phyloP scores from a whole-genome alignment of 2,888 invertebrate species.

The Heliconius cydno region DNA sequence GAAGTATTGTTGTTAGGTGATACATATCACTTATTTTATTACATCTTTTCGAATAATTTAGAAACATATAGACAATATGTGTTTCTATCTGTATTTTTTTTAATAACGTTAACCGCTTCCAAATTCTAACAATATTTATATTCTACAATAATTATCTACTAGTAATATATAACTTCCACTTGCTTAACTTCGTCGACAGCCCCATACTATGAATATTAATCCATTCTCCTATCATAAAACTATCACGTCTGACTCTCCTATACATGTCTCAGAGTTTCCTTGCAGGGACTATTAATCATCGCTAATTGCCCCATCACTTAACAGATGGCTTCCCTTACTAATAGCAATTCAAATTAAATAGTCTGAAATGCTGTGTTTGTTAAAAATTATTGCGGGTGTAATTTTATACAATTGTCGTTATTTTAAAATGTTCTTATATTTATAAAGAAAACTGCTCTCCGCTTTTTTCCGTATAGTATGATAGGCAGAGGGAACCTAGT shows the following conservation, averaged over 20 bases:
- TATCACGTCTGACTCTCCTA: conserved; percentile 9
- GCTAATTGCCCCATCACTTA: conserved; percentile 32
- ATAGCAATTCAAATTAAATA: conserved; percentile 28
- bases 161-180: neutral
- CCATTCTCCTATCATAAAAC: conserved; percentile 3
- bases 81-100: too few species aligned
- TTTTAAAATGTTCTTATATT: neutral
- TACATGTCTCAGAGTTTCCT: conserved; percentile 21
- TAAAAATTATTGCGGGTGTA: neutral
- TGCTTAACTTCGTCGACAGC: neutral
- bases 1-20: too few species aligned
- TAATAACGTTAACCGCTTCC: too few species aligned
- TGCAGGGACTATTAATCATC: conserved; percentile 32
- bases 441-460: neutral
- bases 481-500: neutral
- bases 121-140: neutral
- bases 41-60: too few species aligned
- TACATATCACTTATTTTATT: too few species aligned
- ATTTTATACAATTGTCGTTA: neutral
- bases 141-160: neutral
- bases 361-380: neutral
- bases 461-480: neutral
- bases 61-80: too few species aligned
- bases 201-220: neutral
- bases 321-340: conserved; percentile 30